phyloP scores from a whole-genome alignment of 2,888 invertebrate species.

The Euspilapteryx auroguttella region DNA sequence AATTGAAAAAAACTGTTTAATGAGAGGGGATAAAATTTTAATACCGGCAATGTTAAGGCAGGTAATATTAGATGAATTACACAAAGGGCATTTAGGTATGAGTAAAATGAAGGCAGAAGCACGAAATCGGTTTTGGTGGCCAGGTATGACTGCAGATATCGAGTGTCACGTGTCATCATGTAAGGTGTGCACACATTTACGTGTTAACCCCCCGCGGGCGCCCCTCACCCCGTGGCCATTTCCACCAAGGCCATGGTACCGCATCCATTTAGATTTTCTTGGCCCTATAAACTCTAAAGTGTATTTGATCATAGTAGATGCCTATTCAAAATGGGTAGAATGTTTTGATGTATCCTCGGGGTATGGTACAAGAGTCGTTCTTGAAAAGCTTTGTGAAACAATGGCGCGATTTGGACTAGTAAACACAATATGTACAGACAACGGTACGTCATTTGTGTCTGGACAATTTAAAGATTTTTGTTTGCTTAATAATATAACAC shows the following conservation, averaged over 20 bases:
- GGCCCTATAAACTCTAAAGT: constrained; percentile 4
- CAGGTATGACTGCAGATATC: constrained; percentile 2
- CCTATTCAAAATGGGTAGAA: constrained; percentile 8
- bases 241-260: constrained; percentile 3
- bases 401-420: constrained; percentile 2
- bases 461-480: constrained; percentile 3
- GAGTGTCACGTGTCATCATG: constrained; percentile 1
- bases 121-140: constrained; percentile 4
- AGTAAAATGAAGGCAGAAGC: constrained; percentile 5
- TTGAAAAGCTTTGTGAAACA: not conserved
- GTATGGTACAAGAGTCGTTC: not conserved
- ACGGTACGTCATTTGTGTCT: constrained; percentile 4
- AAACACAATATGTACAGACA: constrained; percentile 3
- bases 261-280: constrained; percentile 6
- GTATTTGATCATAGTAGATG: constrained; percentile 6
- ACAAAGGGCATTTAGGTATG: constrained; percentile 2
- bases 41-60: constrained; percentile 1
- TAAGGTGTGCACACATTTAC: constrained; percentile 1
- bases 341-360: no score
- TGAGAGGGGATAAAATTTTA: constrained; percentile 9
- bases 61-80: constrained; percentile 3
- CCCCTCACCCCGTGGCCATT: constrained; percentile 5
- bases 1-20: constrained; percentile 7
- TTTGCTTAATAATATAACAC: constrained; percentile 3
- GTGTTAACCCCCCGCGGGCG: constrained; percentile 2